phyloP scores from a whole-genome alignment of 1,140 invertebrate genomes.

The Saccostrea glomerata region DNA sequence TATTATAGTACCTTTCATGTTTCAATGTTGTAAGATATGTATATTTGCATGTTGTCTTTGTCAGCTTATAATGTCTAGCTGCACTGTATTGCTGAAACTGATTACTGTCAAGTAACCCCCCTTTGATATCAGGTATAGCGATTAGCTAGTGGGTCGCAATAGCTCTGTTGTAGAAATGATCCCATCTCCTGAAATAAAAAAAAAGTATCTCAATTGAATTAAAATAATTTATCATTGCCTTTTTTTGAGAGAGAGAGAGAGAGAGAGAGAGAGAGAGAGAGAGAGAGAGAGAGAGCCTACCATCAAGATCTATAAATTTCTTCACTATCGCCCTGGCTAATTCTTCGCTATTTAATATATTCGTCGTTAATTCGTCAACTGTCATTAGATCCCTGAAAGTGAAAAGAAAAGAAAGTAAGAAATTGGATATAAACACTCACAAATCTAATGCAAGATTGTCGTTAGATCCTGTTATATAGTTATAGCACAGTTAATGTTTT shows the following conservation, averaged over 20 bases:
- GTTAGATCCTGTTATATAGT: neutral
- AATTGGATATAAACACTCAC: neutral
- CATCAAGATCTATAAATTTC: constrained; percentile 19
- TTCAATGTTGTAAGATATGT: neutral
- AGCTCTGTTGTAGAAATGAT: neutral
- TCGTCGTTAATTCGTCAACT: constrained; percentile 22
- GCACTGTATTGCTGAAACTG: neutral
- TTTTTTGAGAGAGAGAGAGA: neutral
- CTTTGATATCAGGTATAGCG: neutral
- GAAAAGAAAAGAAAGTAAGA: neutral
- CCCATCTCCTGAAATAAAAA: neutral
- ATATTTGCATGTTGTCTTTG: neutral
- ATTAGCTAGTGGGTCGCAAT: constrained; percentile 3
- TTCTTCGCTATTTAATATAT: constrained; percentile 11
- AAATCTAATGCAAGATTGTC: neutral
- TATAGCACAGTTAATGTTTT: neutral
- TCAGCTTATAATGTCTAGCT: constrained; percentile 29
- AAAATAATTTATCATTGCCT: neutral
- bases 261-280: constrained; percentile 22
- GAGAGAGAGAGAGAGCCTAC: neutral
- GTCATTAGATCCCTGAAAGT: constrained; percentile 10
- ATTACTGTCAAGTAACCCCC: neutral
- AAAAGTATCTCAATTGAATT: neutral
- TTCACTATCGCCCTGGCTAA: neutral
- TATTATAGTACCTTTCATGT: neutral